Evolutionary conservation across 1,140 invertebrate species (phyloP).

Genomic region (Drosophila sproati): DNA sequence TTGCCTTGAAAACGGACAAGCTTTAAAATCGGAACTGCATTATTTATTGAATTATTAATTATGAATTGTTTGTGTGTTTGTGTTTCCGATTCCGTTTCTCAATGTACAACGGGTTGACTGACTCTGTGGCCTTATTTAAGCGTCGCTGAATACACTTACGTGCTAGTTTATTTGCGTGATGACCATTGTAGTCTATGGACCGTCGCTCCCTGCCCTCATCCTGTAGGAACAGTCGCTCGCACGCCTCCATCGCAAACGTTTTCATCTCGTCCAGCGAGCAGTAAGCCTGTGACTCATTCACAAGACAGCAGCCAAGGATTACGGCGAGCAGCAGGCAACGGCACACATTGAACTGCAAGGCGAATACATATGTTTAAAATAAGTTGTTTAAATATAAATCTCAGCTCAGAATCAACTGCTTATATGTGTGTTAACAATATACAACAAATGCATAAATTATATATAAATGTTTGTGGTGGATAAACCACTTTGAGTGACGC

Average conservation of each 20-base stretch:
- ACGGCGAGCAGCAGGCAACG: conserved; percentile 51
- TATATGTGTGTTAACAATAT: conserved; percentile 19
- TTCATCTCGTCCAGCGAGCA: conserved; percentile 80
- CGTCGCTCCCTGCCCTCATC: conserved; percentile 67
- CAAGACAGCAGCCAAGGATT: conserved; percentile 46
- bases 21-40: conserved; percentile 63
- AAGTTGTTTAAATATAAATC: conserved; percentile 15
- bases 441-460: background rate
- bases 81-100: conserved; percentile 55
- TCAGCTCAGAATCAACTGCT: conserved; percentile 29
- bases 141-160: conserved; percentile 56
- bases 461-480: conserved; percentile 35
- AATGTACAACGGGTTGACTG: conserved; percentile 56
- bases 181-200: conserved; percentile 57
- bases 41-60: conserved; percentile 33
- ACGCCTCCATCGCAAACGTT: conserved; percentile 72
- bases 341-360: conserved; percentile 65
- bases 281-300: conserved; percentile 42
- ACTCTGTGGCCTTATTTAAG: conserved; percentile 73
- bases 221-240: conserved; percentile 72
- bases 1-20: conserved; percentile 69
- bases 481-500: conserved; percentile 58
- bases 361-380: conserved; percentile 22
- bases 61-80: conserved; percentile 38
- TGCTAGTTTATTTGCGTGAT: conserved; percentile 56